Base-by-base conservation (phyloP, 2,888 invertebrate genomes). In the Tyria jacobaeae region DNA sequence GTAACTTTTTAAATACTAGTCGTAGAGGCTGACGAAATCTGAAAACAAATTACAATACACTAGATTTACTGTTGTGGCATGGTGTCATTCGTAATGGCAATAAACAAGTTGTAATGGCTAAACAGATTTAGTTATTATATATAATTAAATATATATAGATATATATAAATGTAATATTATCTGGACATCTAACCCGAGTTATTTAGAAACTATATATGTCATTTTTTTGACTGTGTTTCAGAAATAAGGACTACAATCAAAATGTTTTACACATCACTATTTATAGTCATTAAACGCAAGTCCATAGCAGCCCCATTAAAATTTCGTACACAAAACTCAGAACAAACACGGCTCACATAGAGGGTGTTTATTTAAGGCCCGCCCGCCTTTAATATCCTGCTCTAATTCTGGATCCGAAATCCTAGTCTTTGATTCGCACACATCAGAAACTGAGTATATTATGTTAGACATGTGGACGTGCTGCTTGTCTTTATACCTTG, bases 401-500 rank as follows among this genome's bases (percentile, higher is more conserved):
- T 85, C 83, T 86, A 85, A 88, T 84, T 87, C 78, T 66, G 75
- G 80, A 78, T 64, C 78, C 71, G 72, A 68, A 80, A 80, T 78
- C 81, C 79, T 76, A 71, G 84, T 82, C 82, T 84, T 84, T 84
- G 83, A 85, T 83, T 83, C 79, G 64, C 79, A 74, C 74, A 80
- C 79, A 78, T 82, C 83, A 79, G 71, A 72, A 78, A 60, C 76
- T 73, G 79, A 72, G 73, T 79, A 75, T 79, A 78, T 82, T 80
- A 49, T 77, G 80, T 81, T 80, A 68, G 87, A 87, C 85, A 86
- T 79, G 83, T 80, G 84, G 81, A 85, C 78, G 76, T 71, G 75
- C 80, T 79, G 78, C 79, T 81, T 82, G 88, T 85, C 87, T 87
- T 84, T 87, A 83, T 82, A 83, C 83, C 84, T 82, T 91, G 85